phyloP scores from a whole-genome alignment of 2,797 vertebrate genomes.

The Melanotaenia pygmaea region DNA sequence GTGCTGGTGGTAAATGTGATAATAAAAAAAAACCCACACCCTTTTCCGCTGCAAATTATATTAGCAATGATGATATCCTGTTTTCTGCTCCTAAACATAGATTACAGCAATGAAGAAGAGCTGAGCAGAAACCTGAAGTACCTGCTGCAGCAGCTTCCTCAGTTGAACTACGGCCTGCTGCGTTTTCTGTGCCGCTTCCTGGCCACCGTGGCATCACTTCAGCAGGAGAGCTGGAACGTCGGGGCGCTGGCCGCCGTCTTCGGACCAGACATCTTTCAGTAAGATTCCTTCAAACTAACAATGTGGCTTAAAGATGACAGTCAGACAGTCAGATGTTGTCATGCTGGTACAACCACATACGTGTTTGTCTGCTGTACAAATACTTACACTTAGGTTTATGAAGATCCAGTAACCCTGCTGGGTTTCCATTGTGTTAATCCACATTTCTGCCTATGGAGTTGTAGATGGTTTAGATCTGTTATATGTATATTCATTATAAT shows the following conservation, averaged over 20 bases:
- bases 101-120: conserved; percentile 94
- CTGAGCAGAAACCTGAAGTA: conserved; percentile 94
- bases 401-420: background rate
- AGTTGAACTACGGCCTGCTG: conserved; percentile 95
- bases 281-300: conserved; percentile 67
- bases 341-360: background rate
- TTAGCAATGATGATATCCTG: background rate
- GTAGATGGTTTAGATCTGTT: background rate
- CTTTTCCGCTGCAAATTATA: background rate
- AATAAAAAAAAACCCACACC: background rate
- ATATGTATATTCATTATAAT: background rate
- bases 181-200: conserved; percentile 97
- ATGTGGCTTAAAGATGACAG: background rate
- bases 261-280: conserved; percentile 98
- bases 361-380: background rate
- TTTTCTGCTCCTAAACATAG: conserved; percentile 65
- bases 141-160: conserved; percentile 96
- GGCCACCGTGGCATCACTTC: conserved; percentile 92
- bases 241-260: conserved; percentile 95
- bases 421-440: background rate
- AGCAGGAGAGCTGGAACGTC: conserved; percentile 93
- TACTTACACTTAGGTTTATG: background rate
- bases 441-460: background rate
- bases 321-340: background rate
- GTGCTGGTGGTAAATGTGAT: background rate